A percentile compares a stretch with the other conserved stretches of the same genome.
phyloP scores from a whole-genome alignment of 2,113 vertebrate species.

The Sus scrofa region DNA sequence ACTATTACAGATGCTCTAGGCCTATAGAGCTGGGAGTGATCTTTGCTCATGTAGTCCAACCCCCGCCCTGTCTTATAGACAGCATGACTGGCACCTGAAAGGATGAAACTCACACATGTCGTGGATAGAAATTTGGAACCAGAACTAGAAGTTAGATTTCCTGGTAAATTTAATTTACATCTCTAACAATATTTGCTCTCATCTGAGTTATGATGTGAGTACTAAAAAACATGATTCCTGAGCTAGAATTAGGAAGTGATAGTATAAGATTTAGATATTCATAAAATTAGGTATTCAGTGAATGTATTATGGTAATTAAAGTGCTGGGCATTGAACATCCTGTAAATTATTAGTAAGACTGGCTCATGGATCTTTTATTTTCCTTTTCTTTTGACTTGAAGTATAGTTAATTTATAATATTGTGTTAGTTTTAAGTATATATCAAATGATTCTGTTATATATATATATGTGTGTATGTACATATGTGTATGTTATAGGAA shows the following conservation, averaged over 20 bases:
- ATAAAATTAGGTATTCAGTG: neutral
- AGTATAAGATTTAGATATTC: neutral
- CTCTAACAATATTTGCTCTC: neutral
- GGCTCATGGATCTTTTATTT: neutral
- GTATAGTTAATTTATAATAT: too few relatives aligned
- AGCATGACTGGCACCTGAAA: neutral
- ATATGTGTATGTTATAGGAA: too few relatives aligned
- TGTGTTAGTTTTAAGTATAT: too few relatives aligned
- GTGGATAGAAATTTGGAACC: neutral
- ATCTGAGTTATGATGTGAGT: neutral
- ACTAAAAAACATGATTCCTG: neutral
- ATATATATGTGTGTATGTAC: too few relatives aligned
- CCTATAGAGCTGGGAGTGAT: neutral
- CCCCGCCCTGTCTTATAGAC: neutral
- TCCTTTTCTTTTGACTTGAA: too few relatives aligned
- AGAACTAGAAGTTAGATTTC: neutral
- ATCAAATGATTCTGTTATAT: too few relatives aligned
- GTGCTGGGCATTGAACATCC: neutral
- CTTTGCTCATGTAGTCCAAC: neutral
- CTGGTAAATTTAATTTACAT: neutral
- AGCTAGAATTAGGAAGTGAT: neutral
- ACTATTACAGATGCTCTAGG: fast-evolving
- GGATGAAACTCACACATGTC: neutral
- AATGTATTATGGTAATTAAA: neutral
- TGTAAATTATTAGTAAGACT: neutral